Conservation (phyloP, 2,797 vertebrate species). For the Nasua narica region DNA sequence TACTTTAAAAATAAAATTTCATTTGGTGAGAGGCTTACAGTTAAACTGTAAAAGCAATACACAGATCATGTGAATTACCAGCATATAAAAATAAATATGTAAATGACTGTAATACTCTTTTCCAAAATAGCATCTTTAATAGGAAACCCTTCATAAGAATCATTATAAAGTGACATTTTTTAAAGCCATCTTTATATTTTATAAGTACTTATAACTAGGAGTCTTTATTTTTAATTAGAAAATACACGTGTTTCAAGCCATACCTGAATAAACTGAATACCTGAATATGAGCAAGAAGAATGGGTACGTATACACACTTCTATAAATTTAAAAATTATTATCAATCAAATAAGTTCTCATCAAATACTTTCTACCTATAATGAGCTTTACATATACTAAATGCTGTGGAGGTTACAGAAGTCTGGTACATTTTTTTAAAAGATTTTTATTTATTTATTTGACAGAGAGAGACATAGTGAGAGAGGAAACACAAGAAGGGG, state of each 20-base stretch:
- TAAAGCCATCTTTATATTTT: conserved; percentile 57
- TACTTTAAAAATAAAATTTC: conserved; percentile 66
- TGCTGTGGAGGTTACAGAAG: conserved; percentile 25
- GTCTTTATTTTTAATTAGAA: conserved; percentile 68
- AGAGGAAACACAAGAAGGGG: too few species aligned
- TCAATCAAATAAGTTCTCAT: conserved; percentile 21
- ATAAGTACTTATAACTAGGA: conserved; percentile 52
- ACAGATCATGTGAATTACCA: conserved; percentile 65
- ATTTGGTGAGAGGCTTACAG: conserved; percentile 55
- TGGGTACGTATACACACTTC: neutral
- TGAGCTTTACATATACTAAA: neutral
- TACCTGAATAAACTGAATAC: conserved; percentile 12
- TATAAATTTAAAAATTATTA: conserved; percentile 31
- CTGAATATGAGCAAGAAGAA: neutral
- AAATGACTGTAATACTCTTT: conserved; percentile 66
- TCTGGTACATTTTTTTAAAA: neutral
- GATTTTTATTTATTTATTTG: too few species aligned
- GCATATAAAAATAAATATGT: conserved; percentile 71
- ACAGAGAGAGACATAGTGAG: too few species aligned
- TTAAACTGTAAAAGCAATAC: conserved; percentile 68
- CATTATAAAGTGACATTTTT: conserved; percentile 57
- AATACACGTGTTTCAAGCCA: conserved; percentile 26
- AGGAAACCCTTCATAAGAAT: conserved; percentile 50
- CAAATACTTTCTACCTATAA: neutral
- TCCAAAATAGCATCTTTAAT: conserved; percentile 71